Evolutionary conservation across 1,140 invertebrate genomes (phyloP).

Genomic region (Leucophenga varia): DNA sequence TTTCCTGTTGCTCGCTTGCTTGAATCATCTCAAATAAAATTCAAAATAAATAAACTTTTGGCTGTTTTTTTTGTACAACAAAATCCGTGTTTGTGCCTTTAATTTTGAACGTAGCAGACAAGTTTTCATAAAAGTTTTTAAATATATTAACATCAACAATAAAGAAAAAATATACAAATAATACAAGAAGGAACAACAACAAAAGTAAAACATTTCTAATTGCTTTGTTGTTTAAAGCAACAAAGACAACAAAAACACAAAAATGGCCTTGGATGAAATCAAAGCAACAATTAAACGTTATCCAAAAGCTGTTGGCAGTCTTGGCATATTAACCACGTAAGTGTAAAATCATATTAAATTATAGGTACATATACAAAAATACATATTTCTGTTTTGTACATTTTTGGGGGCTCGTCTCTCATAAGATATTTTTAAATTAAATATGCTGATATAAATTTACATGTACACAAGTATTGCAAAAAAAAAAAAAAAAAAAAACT

Average conservation of each 20-base stretch:
- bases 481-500: no score
- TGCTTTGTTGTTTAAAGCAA: no score
- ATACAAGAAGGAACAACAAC: conserved; percentile 3
- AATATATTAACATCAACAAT: neutral
- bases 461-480: no score
- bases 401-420: conserved; percentile 13
- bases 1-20: no score
- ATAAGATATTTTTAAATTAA: no score
- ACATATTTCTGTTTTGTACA: neutral
- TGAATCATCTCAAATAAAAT: no score
- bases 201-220: no score
- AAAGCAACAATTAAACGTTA: conserved; percentile 41
- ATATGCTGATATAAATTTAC: no score
- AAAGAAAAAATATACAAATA: neutral
- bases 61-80: conserved; percentile 10
- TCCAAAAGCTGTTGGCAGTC: conserved; percentile 41
- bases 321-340: conserved; percentile 51
- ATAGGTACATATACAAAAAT: neutral
- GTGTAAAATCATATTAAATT: conserved; percentile 8
- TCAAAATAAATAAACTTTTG: conserved; percentile 33
- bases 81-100: no score
- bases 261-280: conserved; percentile 44
- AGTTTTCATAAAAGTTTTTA: no score
- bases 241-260: conserved; percentile 19
- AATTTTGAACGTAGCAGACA: no score